Percentiles rank a stretch among this genome's conserved stretches.
Conservation (phyloP, 2,888 invertebrate species). For the Agriotes lineatus region DNA sequence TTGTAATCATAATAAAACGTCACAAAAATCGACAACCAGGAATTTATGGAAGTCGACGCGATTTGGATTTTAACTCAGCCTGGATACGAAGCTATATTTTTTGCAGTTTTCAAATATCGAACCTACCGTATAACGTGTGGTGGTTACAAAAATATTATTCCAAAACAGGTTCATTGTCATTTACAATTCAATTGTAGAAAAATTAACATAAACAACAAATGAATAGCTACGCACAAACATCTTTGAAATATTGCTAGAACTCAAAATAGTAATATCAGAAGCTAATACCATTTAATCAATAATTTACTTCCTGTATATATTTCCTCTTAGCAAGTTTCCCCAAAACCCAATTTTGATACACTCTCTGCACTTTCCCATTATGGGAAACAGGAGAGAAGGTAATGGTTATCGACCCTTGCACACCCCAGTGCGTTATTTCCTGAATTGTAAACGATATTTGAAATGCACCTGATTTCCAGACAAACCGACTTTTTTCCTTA, state of each 20-base stretch:
- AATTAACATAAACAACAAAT: too few species aligned
- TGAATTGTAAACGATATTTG: constrained; percentile 4
- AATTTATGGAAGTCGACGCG: too few species aligned
- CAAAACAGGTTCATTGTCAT: too few species aligned
- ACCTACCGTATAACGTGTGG: too few species aligned
- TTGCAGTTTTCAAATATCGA: too few species aligned
- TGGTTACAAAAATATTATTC: too few species aligned
- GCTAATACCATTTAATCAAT: not conserved
- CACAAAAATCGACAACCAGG: not conserved
- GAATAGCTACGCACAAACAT: too few species aligned
- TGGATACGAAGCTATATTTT: too few species aligned
- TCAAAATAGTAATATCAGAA: constrained; percentile 2
- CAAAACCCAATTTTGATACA: constrained; percentile 14
- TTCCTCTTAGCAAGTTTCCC: not conserved
- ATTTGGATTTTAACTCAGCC: too few species aligned
- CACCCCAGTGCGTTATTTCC: not conserved
- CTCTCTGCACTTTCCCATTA: constrained; percentile 9
- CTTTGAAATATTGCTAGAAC: not conserved
- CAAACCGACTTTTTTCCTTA: not conserved
- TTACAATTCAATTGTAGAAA: too few species aligned
- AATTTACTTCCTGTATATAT: not conserved
- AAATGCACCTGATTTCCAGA: not conserved
- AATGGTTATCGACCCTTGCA: constrained; percentile 10
- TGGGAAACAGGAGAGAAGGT: not conserved
- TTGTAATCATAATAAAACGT: not conserved